Conservation (phyloP, 2,888 invertebrate species). For the Hecatera dysodea region DNA sequence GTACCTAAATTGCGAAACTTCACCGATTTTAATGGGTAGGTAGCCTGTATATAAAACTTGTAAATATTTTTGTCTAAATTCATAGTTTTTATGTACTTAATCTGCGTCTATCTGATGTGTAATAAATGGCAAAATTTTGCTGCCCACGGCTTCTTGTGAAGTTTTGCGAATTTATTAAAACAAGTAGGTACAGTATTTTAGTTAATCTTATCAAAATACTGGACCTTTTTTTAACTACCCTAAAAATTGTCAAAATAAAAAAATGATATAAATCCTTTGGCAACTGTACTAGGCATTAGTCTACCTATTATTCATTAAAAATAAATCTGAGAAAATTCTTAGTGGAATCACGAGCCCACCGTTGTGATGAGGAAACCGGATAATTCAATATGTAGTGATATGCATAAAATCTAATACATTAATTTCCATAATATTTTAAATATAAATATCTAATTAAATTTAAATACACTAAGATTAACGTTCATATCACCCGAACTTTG, state of each 20-base stretch:
- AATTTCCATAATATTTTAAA: background rate
- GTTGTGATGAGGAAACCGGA: background rate
- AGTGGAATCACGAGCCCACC: background rate
- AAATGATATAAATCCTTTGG: background rate
- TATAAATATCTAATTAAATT: background rate
- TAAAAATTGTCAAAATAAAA: background rate
- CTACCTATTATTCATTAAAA: background rate
- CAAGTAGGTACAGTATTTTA: background rate
- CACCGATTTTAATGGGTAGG: background rate
- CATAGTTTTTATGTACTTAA: background rate
- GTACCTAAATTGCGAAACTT: background rate
- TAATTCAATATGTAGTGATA: constrained; percentile 6
- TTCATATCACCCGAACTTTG: constrained; percentile 18
- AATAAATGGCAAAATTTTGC: too few relatives aligned
- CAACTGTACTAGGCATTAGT: background rate
- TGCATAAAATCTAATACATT: constrained; percentile 11
- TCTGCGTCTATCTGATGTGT: background rate
- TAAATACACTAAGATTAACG: background rate
- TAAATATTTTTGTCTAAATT: constrained; percentile 1
- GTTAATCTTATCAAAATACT: background rate
- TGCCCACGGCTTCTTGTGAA: background rate
- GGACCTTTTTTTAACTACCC: background rate
- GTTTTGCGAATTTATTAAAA: background rate
- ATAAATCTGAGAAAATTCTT: background rate
- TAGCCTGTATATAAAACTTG: background rate